Base-by-base conservation (phyloP, 64 coral and sea anemone species). In the Dendrophyllia cribrosa region DNA sequence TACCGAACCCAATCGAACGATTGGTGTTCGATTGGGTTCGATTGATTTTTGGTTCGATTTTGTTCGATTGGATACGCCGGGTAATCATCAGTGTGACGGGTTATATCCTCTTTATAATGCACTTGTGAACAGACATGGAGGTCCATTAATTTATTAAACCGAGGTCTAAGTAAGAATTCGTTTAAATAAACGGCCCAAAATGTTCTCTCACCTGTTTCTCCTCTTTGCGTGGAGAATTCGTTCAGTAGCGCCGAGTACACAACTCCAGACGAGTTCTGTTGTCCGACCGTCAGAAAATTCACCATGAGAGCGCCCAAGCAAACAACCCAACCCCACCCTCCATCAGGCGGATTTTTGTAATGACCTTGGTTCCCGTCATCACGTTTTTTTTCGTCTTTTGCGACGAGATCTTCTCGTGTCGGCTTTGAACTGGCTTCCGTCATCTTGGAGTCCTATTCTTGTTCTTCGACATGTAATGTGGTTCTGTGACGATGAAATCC, bases 271-370 rank as follows among this genome's bases (percentile, higher is more conserved):
- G 77, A 52, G 59, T 90, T 90, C 5, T 90, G 88, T 43, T 90
- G 88, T 55, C 88, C 88, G 21, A 90, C 76, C 11, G 88, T 90
- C 6, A 90, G 34, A 46, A 90, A 69, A 44, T 90, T 63, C 3
- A 90, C 88, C 13, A 70, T 70, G 3, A 79, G 66, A 1, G 88
- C 88, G 3, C 88, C 88, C 0, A 90, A 55, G 14, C 88, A 90
- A 1, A 90, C 76, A 6, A 58, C 51, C 88, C 88, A 90, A 15
- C 88, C 76, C 88, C 88, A 90, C 20, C 88, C 88, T 4, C 88
- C 75, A 52, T 90, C 88, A 5, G 64, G 59, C 19, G 34, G 19
- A 17, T 58, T 12, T 9, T 76, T 21, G n/a, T 10, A 9, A 7
- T 70, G 63, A 6, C 13, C 71, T 49, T 76, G 58, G 71, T 17